phyloP scores from a whole-genome alignment of 53 echinoderm and acorn worm species.

The Crossaster papposus region DNA sequence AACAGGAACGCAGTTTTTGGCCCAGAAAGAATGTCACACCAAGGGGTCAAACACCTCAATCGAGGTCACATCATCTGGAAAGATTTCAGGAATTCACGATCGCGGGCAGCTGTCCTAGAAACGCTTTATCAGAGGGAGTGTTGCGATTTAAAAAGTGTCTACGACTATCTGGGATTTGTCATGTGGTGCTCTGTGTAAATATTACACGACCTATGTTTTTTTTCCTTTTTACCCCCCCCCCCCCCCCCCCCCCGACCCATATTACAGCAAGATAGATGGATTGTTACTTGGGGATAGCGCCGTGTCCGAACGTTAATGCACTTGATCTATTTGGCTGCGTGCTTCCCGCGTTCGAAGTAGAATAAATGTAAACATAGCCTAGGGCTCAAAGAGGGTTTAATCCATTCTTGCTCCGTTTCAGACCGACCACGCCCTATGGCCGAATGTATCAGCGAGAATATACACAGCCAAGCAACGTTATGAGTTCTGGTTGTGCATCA shows the following conservation, averaged over 20 bases:
- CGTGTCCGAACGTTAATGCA: conserved; percentile 24
- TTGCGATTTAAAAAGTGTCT: not conserved
- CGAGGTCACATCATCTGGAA: too few relatives aligned
- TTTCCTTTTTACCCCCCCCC: not conserved
- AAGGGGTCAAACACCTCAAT: too few relatives aligned
- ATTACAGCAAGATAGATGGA: conserved; percentile 1
- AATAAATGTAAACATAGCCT: conserved; percentile 27
- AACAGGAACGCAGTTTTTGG: too few relatives aligned
- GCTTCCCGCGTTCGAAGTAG: conserved; percentile 8
- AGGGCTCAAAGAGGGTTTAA: not conserved
- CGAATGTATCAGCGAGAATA: not conserved
- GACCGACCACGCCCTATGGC: conserved; percentile 25
- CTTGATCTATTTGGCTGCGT: conserved; percentile 21
- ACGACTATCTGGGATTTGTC: not conserved
- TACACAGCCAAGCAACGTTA: not conserved
- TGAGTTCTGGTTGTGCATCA: not conserved
- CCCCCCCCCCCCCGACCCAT: too few relatives aligned
- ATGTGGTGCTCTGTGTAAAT: not conserved
- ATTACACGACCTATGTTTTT: not conserved
- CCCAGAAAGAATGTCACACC: too few relatives aligned
- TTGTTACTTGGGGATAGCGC: not conserved
- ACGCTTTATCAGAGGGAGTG: not conserved
- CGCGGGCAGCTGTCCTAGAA: not conserved
- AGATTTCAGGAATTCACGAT: not conserved
- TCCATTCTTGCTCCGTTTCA: conserved; percentile 25